These are phyloP conservation scores for Pyrgilauda ruficollis DNA, from an alignment of 2,113 vertebrate genomes.

Conservation along the genomic window DNA sequence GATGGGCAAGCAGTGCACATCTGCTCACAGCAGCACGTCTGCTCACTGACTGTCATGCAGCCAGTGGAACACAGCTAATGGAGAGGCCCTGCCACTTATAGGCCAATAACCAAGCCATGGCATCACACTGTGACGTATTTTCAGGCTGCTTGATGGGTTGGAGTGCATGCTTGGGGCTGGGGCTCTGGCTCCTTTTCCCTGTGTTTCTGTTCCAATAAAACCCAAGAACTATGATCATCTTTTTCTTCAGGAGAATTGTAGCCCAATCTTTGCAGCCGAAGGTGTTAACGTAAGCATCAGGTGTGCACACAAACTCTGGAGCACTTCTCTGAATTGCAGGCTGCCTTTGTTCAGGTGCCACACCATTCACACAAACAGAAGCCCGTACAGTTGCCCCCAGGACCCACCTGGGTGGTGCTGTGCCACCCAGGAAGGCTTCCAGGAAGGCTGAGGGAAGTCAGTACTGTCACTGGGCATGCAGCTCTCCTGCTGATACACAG, in stretches of 20 bases:
- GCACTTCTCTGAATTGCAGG: not conserved
- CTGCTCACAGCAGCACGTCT: not conserved
- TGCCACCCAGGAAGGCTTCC: not conserved
- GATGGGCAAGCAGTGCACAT: not conserved
- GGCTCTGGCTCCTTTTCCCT: not conserved
- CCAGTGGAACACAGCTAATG: accelerated
- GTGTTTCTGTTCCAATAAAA: not conserved
- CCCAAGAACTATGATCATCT: not conserved
- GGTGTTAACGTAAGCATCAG: not conserved
- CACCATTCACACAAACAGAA: accelerated
- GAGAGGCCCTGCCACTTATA: not conserved
- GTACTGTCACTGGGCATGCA: not conserved
- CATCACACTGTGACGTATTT: not conserved
- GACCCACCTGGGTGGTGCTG: not conserved
- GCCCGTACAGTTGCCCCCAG: not conserved
- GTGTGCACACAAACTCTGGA: not conserved
- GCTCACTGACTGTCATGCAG: not conserved
- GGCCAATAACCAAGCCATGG: not conserved
- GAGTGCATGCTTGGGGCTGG: not conserved
- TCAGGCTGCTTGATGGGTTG: not conserved
- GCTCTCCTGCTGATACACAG: not conserved
- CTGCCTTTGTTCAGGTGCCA: not conserved
- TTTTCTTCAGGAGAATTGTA: not conserved
- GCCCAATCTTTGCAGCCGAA: not conserved
- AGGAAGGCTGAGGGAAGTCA: not conserved